Conservation (phyloP, 2,888 invertebrate species). For the Drepanosiphum platanoidis region DNA sequence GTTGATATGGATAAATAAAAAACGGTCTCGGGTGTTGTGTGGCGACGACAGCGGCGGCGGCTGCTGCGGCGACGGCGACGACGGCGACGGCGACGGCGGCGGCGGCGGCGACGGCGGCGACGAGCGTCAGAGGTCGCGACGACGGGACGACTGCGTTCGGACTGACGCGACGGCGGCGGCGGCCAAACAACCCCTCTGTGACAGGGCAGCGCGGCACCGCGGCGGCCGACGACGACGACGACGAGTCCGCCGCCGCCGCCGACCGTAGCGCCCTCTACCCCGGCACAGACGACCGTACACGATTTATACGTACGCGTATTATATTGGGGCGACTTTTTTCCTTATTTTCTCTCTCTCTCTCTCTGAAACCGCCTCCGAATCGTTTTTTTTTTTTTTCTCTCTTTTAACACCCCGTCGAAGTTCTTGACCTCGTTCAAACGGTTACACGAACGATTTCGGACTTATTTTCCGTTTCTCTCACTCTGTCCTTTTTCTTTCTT, state of each 20-base stretch:
- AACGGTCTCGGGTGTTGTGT: too few relatives aligned
- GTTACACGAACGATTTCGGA: constrained; percentile 45
- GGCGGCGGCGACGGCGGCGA: not conserved
- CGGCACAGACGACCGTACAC: not conserved
- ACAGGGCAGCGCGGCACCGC: constrained; percentile 57
- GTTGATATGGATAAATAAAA: too few relatives aligned
- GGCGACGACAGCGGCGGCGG: not conserved
- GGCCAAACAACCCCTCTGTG: constrained; percentile 54
- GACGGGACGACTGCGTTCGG: constrained; percentile 61
- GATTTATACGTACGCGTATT: constrained; percentile 6
- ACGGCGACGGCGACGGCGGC: not conserved
- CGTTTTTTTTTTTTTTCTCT: constrained; percentile 31
- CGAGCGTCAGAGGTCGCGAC: constrained; percentile 55
- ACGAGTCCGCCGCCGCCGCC: not conserved
- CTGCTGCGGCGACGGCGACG: not conserved
- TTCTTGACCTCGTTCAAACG: constrained; percentile 59
- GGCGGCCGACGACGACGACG: constrained; percentile 9
- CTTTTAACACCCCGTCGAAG: constrained; percentile 41
- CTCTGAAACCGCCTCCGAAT: constrained; percentile 34
- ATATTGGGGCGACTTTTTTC: constrained; percentile 35
- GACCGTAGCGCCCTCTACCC: constrained; percentile 59
- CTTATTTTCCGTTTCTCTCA: constrained; percentile 7
- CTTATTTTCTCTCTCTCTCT: not conserved
- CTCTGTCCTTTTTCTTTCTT: not conserved
- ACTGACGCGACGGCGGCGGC: constrained; percentile 46